Evolutionary conservation across 2,797 vertebrate genomes (phyloP), one percentile per base, ranked within the genome.

Genomic region (Muscicapa comitata): DNA sequence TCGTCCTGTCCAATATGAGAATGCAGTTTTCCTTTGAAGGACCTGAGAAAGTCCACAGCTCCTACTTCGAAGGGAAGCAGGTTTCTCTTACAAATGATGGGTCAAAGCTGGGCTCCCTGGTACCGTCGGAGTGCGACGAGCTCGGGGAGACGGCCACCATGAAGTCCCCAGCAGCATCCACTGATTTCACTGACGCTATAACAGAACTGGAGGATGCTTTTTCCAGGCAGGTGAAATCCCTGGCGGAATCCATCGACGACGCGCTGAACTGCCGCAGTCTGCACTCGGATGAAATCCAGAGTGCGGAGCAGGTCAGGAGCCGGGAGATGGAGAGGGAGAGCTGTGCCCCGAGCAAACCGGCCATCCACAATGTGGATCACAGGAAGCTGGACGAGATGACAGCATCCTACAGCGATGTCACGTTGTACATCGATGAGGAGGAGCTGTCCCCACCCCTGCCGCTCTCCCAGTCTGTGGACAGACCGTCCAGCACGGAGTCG

Each of bases 21-120:
- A 99, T 99, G 99, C 99, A 99, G 99, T 99, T 99, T 98, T 99
- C 99, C 80, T 99, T 99, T 95, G 99, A 99, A 98, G 99, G 99
- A 90, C 99, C 99, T 95, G 99, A 99, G 97, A 99, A 99, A 98
- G 98, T 99, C 98, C 99, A 99, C 95, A 99, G 99, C 98, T 99
- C 99, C 74, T 99, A 99, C 97, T 99, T 99, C 3, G 99, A 99
- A 96, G 99, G 99, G 73, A 99, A 99, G 90, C 99, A 99, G 93
- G 98, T 99, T 57, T 99, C 99, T 2, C 96, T 99, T 95, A 98
- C 98, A 4, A 98, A 99, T 1, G 99, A 99, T 3, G 98, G 98
- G 88, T 95, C 98, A 54, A 99, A 99, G 94, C 88, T 99, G 23
- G 99, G 98, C 23, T 96, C 98, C 1, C 95, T 99, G 73, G 98